Conservation (phyloP, 2,888 invertebrate genomes). For the Corythucha ciliata region DNA sequence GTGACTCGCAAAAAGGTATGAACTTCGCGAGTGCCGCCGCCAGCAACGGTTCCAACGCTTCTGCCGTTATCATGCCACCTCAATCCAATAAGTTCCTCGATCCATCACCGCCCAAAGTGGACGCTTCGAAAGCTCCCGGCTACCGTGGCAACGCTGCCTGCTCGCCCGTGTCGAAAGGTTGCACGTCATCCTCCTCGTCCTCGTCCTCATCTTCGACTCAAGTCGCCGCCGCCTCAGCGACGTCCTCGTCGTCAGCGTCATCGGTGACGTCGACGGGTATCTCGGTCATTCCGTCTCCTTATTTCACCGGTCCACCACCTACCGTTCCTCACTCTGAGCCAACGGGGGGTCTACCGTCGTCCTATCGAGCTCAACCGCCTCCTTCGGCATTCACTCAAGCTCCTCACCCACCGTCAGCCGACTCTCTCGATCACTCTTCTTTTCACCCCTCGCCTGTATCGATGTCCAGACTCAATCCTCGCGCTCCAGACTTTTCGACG, state of each 20-base stretch:
- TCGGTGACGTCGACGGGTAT: background rate
- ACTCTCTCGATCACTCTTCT: conserved; percentile 10
- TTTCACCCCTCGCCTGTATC: conserved; percentile 14
- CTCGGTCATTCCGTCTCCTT: too few relatives aligned
- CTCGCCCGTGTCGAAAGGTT: conserved; percentile 55
- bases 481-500: conserved; percentile 67
- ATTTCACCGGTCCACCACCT: too few relatives aligned
- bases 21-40: conserved; percentile 60
- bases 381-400: conserved; percentile 17
- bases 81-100: conserved; percentile 46
- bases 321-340: conserved; percentile 13
- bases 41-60: conserved; percentile 47
- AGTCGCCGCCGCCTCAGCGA: conserved; percentile 38
- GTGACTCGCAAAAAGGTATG: conserved; percentile 42
- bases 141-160: conserved; percentile 72
- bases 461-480: conserved; percentile 61
- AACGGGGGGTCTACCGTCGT: conserved; percentile 10
- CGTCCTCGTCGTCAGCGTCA: conserved; percentile 36
- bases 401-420: conserved; percentile 12
- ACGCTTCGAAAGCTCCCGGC: conserved; percentile 83
- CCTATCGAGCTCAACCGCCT: conserved; percentile 20
- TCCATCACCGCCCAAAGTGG: conserved; percentile 53
- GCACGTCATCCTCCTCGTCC: conserved; percentile 3
- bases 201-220: conserved; percentile 15
- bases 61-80: conserved; percentile 41